These are phyloP conservation scores for Drosophila ezoana DNA, from an alignment of 2,888 invertebrate genomes.

Conservation along the genomic window DNA sequence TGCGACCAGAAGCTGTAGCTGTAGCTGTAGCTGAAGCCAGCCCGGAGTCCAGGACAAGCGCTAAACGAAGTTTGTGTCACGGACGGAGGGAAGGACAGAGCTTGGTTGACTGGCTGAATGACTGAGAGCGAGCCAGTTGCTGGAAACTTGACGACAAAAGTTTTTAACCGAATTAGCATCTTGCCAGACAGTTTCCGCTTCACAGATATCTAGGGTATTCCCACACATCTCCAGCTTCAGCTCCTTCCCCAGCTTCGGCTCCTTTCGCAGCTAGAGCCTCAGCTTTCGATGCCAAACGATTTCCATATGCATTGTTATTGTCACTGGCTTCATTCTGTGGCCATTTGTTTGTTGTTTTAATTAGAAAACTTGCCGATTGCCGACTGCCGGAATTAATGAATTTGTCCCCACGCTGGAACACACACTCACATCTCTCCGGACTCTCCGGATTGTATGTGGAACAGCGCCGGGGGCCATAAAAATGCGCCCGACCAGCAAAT, in stretches of 20 bases:
- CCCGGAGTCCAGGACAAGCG: conserved; percentile 18
- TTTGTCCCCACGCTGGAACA: conserved; percentile 39
- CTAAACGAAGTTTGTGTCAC: conserved; percentile 66
- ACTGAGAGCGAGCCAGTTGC: conserved; percentile 55
- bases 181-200: conserved; percentile 78
- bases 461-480: conserved; percentile 49
- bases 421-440: neutral
- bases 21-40: conserved; percentile 9
- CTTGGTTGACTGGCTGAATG: conserved; percentile 29
- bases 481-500: conserved; percentile 65
- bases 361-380: conserved; percentile 73
- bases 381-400: conserved; percentile 72
- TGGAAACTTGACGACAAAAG: conserved; percentile 76
- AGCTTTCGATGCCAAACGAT: conserved; percentile 43
- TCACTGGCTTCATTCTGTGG: conserved; percentile 39
- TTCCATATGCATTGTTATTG: conserved; percentile 78
- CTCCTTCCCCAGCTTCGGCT: no score
- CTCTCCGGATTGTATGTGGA: neutral
- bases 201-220: conserved; percentile 37
- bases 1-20: conserved; percentile 24
- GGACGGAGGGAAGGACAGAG: conserved; percentile 16
- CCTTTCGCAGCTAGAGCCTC: neutral
- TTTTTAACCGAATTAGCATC: conserved; percentile 80
- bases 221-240: no score
- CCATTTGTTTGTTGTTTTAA: conserved; percentile 81